Percentiles rank a stretch among this genome's conserved stretches.
Evolutionary conservation across 1,140 invertebrate species (phyloP).

Genomic region (Vanessa tameamea): DNA sequence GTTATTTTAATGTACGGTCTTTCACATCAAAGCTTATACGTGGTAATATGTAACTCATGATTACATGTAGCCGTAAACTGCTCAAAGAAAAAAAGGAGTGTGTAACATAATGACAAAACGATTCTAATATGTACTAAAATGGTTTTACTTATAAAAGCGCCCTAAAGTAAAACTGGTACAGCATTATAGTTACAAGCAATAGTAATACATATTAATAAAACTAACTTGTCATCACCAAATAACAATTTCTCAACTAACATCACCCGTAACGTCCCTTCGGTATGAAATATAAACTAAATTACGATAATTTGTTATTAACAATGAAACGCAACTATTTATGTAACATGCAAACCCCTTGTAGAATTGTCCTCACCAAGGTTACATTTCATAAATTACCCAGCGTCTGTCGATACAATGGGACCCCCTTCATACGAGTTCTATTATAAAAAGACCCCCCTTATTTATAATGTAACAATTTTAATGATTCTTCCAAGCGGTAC

Average conservation of each 20-base stretch:
- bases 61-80: too few species aligned
- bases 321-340: conserved; percentile 72
- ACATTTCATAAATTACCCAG: conserved; percentile 66
- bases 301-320: conserved; percentile 71
- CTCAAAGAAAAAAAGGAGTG: too few species aligned
- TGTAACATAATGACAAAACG: too few species aligned
- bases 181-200: background rate
- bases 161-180: background rate
- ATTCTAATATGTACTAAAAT: too few species aligned
- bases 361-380: conserved; percentile 50
- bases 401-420: conserved; percentile 50
- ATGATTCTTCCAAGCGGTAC: conserved; percentile 51
- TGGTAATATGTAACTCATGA: too few species aligned
- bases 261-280: conserved; percentile 8
- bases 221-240: conserved; percentile 27
- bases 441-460: conserved; percentile 68
- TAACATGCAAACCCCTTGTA: conserved; percentile 46
- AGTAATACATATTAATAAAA: conserved; percentile 20
- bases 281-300: conserved; percentile 57
- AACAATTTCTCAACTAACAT: conserved; percentile 19
- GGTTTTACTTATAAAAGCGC: background rate
- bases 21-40: too few species aligned
- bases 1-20: too few species aligned
- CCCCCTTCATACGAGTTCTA: conserved; percentile 64
- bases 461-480: conserved; percentile 74